These are phyloP conservation scores for Nesoenas mayeri DNA, from an alignment of 2,113 vertebrate species.

Conservation along the genomic window DNA sequence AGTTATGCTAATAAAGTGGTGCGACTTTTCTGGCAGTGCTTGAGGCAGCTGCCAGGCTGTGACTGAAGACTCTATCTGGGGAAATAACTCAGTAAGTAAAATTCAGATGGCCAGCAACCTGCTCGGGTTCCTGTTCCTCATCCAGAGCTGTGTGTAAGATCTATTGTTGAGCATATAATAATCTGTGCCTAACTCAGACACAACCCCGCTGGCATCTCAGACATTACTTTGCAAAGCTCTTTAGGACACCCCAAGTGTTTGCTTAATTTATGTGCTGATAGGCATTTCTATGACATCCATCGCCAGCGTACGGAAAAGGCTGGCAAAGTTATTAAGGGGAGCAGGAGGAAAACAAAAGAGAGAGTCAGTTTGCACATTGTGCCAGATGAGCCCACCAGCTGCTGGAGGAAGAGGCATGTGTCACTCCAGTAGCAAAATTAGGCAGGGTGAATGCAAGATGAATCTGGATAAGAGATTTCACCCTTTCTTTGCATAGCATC, in stretches of 20 bases:
- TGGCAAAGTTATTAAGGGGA: constrained; percentile 16
- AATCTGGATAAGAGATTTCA: background rate
- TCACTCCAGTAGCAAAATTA: background rate
- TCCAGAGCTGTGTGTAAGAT: background rate
- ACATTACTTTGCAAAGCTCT: constrained; percentile 30
- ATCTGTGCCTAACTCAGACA: background rate
- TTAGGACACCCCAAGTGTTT: constrained; percentile 41
- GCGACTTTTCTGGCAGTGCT: constrained; percentile 33
- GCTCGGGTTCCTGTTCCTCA: background rate
- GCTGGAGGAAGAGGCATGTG: constrained; percentile 31
- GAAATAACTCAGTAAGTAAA: constrained; percentile 68
- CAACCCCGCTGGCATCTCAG: background rate
- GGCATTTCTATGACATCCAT: constrained; percentile 12
- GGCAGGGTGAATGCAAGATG: constrained; percentile 11
- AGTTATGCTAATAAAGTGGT: constrained; percentile 63
- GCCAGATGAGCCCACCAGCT: constrained; percentile 51
- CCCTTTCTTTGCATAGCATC: accelerated
- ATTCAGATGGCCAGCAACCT: constrained; percentile 49
- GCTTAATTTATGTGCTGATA: constrained; percentile 47
- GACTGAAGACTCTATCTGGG: constrained; percentile 46
- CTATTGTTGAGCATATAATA: background rate
- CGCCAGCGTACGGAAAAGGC: background rate
- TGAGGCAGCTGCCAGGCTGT: constrained; percentile 49
- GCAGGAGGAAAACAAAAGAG: constrained; percentile 6
- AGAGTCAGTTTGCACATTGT: background rate